A percentile compares a stretch with the other conserved stretches of the same genome.
Conservation (phyloP, 2,797 vertebrate genomes). For the Discoglossus pictus region DNA sequence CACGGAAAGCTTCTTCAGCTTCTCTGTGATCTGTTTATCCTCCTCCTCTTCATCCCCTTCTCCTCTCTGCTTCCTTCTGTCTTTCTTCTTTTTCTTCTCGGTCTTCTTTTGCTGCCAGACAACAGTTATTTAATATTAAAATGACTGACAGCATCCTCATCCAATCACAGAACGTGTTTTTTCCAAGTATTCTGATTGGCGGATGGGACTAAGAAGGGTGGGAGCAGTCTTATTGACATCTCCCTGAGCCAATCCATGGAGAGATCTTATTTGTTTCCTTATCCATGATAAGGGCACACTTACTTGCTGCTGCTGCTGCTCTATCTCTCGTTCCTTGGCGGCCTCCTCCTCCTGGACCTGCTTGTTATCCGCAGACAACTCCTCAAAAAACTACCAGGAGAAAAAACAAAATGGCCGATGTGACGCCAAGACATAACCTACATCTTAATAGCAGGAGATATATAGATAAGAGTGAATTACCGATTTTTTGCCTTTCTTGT, state of each 20-base stretch:
- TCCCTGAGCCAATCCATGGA: no score
- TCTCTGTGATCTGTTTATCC: conserved; percentile 77
- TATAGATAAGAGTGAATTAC: conserved; percentile 66
- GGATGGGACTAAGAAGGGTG: no score
- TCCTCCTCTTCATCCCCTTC: conserved; percentile 58
- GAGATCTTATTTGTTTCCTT: no score
- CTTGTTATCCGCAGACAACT: conserved; percentile 78
- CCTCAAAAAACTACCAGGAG: conserved; percentile 83
- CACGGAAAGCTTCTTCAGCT: conserved; percentile 81
- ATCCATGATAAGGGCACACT: neutral
- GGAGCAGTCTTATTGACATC: no score
- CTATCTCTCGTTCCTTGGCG: conserved; percentile 65
- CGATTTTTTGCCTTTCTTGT: conserved; percentile 82
- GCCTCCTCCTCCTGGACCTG: conserved; percentile 70
- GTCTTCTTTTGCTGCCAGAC: conserved; percentile 76
- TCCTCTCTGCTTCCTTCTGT: conserved; percentile 66
- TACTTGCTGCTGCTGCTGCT: conserved; percentile 52
- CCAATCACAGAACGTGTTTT: neutral
- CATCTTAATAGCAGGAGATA: neutral
- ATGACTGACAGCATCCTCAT: neutral
- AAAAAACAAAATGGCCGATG: neutral
- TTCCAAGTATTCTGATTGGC: no score
- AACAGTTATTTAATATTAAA: neutral
- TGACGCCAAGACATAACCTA: conserved; percentile 9
- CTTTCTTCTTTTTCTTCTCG: conserved; percentile 78